A percentile compares a stretch with the other conserved stretches of the same genome.
Evolutionary conservation across 2,888 invertebrate species (phyloP).

Genomic region (Phoronis australis): DNA sequence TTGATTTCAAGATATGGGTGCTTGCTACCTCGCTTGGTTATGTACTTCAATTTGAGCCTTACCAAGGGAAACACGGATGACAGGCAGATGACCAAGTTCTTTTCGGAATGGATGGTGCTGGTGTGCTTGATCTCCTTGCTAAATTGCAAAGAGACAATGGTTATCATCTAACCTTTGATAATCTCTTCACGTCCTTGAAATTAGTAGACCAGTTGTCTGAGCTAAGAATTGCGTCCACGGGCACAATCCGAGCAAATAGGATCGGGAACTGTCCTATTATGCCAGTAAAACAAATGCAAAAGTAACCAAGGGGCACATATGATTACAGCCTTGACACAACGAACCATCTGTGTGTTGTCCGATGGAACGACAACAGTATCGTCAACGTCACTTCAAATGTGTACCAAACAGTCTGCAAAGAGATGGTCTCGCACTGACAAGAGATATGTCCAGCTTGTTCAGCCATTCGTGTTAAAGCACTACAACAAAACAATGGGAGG

Average conservation of each 20-base stretch:
- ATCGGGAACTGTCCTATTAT: slow-evolving; percentile 3
- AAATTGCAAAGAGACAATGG: too few relatives aligned
- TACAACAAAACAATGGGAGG: slow-evolving; percentile 5
- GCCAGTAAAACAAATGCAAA: slow-evolving; percentile 1
- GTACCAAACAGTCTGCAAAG: too few relatives aligned
- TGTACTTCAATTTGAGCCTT: slow-evolving; percentile 10
- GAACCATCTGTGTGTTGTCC: slow-evolving; percentile 1
- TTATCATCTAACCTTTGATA: too few relatives aligned
- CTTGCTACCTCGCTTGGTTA: slow-evolving; percentile 12
- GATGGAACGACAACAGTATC: slow-evolving; percentile 10
- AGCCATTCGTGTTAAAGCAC: not conserved
- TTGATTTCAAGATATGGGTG: slow-evolving; percentile 22
- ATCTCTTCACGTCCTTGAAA: slow-evolving; percentile 10
- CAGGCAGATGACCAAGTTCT: too few relatives aligned
- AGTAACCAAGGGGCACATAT: not conserved
- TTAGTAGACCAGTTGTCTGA: slow-evolving; percentile 6
- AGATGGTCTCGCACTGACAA: too few relatives aligned
- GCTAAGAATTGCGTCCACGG: slow-evolving; percentile 3
- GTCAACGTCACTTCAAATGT: slow-evolving; percentile 7
- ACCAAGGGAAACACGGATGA: too few relatives aligned
- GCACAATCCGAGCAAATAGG: too few relatives aligned
- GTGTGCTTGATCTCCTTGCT: too few relatives aligned
- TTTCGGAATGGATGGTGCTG: too few relatives aligned
- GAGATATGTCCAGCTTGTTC: not conserved
- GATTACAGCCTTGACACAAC: not conserved